Evolutionary conservation across 2,797 vertebrate genomes (phyloP).

Genomic region (Carcharodon carcharias): DNA sequence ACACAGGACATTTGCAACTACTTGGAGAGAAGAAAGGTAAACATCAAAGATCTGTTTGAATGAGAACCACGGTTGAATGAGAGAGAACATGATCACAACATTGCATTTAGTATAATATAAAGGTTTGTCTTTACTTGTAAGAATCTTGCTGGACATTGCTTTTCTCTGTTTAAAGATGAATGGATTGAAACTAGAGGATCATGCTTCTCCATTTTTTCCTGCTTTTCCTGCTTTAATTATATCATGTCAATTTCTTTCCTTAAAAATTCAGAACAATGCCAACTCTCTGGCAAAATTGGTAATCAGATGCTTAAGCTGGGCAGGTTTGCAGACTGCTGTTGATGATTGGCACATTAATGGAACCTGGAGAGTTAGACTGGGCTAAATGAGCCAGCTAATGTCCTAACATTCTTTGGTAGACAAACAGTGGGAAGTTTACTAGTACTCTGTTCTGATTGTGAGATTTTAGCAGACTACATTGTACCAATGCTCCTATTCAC

Average conservation of each 20-base stretch:
- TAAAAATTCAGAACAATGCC: neutral
- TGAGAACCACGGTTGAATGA: neutral
- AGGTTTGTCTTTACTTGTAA: neutral
- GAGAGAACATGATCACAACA: neutral
- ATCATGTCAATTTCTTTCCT: neutral
- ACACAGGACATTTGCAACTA: neutral
- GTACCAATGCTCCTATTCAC: neutral
- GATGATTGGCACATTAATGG: neutral
- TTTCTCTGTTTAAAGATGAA: neutral
- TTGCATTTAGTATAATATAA: neutral
- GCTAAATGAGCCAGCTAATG: neutral
- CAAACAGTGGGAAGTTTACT: neutral
- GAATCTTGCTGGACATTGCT: neutral
- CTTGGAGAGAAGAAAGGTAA: neutral
- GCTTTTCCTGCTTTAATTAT: neutral
- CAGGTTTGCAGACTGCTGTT: neutral
- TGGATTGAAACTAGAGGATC: neutral
- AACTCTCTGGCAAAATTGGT: neutral
- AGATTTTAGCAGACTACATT: neutral
- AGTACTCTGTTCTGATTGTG: neutral
- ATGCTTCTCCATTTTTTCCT: neutral
- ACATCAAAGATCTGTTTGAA: neutral
- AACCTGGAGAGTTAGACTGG: neutral
- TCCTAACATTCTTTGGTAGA: neutral
- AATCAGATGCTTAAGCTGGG: neutral